Evolutionary conservation across 2,888 invertebrate genomes (phyloP), one percentile per base, ranked within the genome.

Genomic region (Coenonympha glycerion): DNA sequence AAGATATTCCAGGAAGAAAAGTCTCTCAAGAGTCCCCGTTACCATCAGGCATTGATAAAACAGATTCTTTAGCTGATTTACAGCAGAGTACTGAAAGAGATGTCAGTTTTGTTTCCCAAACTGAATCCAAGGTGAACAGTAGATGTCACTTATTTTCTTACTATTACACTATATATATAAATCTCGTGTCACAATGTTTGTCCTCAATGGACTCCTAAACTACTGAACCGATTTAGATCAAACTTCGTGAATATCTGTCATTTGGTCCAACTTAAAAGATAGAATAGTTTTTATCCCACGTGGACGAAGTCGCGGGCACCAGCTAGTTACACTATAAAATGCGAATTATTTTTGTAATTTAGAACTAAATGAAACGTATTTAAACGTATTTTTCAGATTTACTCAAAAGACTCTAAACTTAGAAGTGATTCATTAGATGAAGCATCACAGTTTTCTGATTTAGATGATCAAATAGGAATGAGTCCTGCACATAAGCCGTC

Each of bases 351-450:
- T n/a, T n/a, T n/a, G n/a, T n/a, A n/a, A n/a, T n/a, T n/a, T n/a
- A n/a, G n/a, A n/a, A n/a, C n/a, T n/a, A n/a, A n/a, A n/a, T n/a
- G n/a, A 36, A 19, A 9, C 6, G 21, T 16, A 13, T 37, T 6
- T 21, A n/a, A 19, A 21, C 24, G 28, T 47, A 8, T 42, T 42
- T 44, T 51, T 28, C 54, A 87, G 87, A 76, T 81, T 6, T 85
- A 84, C 46, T 87, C 87, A 4, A 86, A 86, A 62, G 85, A 83
- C 45, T 87, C 87, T 5, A 86, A 87, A 61, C 86, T 82, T 45
- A 72, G 87, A 58, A 88, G 87, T 65, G 87, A 88, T 59, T 88
- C 88, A 0, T 65, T 88, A 56, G 88, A 88, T 41, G 88, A 87
- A 65, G 67, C 87, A 1, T 87, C 88, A 5, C 87, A 87, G 56